Conservation (phyloP, 2,888 invertebrate species). For the Serrognathus titanus region DNA sequence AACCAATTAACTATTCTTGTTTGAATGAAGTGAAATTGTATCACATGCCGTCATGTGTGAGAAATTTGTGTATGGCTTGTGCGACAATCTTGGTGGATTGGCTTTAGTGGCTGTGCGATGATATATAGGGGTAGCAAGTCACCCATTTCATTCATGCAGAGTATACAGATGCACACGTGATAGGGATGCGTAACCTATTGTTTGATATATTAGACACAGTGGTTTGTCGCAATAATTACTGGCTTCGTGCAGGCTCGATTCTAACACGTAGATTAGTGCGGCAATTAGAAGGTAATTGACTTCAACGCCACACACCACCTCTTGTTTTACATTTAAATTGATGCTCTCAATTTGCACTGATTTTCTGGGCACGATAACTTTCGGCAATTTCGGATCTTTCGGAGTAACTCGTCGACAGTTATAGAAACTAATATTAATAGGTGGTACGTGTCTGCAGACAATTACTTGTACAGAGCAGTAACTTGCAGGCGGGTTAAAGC, state of each 20-base stretch:
- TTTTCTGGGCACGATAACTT: too few species aligned
- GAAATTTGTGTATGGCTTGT: too few species aligned
- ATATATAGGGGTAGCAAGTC: not conserved
- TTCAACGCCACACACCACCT: constrained; percentile 8
- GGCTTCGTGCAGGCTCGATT: constrained; percentile 17
- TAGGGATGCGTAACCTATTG: constrained; percentile 17
- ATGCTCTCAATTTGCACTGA: too few species aligned
- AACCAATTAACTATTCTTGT: too few species aligned
- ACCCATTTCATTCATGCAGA: not conserved
- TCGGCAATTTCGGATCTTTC: too few species aligned
- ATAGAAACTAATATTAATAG: too few species aligned
- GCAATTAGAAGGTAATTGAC: constrained; percentile 22
- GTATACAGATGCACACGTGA: not conserved
- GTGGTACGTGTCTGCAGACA: too few species aligned
- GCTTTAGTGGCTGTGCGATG: not conserved
- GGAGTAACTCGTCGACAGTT: too few species aligned
- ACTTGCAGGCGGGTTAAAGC: too few species aligned
- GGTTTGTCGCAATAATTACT: constrained; percentile 20
- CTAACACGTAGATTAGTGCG: constrained; percentile 20
- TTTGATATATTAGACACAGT: constrained; percentile 21
- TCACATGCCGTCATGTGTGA: too few species aligned
- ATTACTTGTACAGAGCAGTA: too few species aligned
- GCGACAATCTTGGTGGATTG: not conserved
- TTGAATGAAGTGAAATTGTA: too few species aligned
- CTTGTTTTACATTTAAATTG: constrained; percentile 1